A percentile compares a stretch with the other conserved stretches of the same genome.
Evolutionary conservation across 2,888 invertebrate genomes (phyloP).

Genomic region (Macropis europaea): DNA sequence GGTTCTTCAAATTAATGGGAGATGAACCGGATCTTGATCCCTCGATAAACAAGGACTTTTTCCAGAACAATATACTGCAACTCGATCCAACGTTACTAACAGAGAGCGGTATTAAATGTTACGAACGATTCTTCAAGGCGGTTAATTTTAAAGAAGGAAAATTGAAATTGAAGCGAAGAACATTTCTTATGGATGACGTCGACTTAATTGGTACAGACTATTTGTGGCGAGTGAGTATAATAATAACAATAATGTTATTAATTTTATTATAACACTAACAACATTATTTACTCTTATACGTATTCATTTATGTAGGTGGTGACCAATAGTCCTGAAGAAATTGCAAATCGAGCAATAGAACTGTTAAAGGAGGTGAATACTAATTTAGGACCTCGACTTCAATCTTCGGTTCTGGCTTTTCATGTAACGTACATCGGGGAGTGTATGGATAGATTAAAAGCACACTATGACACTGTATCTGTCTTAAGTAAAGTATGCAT

Average conservation of each 20-base stretch:
- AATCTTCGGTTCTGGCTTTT: constrained; percentile 89
- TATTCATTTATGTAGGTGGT: constrained; percentile 84
- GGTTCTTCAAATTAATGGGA: constrained; percentile 98
- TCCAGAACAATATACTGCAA: constrained; percentile 95
- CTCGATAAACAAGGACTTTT: constrained; percentile 96
- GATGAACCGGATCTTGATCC: constrained; percentile 98
- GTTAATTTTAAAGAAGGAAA: constrained; percentile 98
- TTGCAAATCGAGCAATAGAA: constrained; percentile 95
- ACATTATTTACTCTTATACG: not conserved
- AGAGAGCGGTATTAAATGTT: constrained; percentile 96
- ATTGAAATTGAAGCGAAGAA: constrained; percentile 91
- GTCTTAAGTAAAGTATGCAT: constrained; percentile 81
- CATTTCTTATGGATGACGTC: constrained; percentile 94
- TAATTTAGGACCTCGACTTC: constrained; percentile 92
- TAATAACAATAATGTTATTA: not conserved
- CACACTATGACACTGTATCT: constrained; percentile 91
- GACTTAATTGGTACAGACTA: constrained; percentile 98
- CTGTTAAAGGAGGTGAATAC: constrained; percentile 96
- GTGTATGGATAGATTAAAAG: constrained; percentile 93
- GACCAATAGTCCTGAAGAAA: constrained; percentile 94
- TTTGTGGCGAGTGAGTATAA: constrained; percentile 90
- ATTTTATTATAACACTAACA: not conserved
- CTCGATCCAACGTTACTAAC: constrained; percentile 94
- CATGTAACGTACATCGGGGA: constrained; percentile 96
- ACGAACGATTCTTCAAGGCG: constrained; percentile 94